These are phyloP conservation scores for Hippocampus barbouri DNA, from an alignment of 2,113 vertebrate genomes.

Conservation along the genomic window DNA sequence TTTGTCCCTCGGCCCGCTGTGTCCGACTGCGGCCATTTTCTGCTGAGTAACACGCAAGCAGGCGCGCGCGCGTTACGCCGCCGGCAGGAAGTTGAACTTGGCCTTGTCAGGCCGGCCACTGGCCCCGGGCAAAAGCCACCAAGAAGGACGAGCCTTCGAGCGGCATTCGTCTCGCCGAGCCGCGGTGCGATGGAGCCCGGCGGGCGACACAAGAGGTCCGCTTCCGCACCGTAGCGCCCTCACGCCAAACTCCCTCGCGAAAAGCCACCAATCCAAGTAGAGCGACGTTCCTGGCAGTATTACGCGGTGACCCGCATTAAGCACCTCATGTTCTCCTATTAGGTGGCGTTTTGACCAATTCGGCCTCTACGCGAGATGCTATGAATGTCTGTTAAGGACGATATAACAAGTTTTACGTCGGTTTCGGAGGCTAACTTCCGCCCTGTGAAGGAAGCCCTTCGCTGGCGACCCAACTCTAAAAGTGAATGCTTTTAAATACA, in stretches of 20 bases:
- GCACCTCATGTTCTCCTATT: rapidly evolving
- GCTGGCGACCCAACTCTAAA: constrained; percentile 1
- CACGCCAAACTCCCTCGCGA: constrained; percentile 24
- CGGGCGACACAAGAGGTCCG: neutral
- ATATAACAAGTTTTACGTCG: constrained; percentile 13
- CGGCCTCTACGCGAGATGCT: neutral
- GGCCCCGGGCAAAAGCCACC: neutral
- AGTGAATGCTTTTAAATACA: constrained; percentile 17
- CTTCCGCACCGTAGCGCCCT: neutral
- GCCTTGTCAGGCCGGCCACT: constrained; percentile 39
- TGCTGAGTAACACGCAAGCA: constrained; percentile 70
- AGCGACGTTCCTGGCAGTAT: neutral
- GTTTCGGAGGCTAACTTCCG: constrained; percentile 28
- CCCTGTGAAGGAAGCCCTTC: constrained; percentile 7
- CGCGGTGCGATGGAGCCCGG: neutral
- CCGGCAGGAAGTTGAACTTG: constrained; percentile 63
- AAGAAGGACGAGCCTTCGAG: neutral
- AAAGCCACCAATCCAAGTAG: neutral
- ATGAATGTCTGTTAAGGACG: neutral
- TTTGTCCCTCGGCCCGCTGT: constrained; percentile 74
- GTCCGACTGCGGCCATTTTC: constrained; percentile 87
- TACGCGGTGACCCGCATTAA: neutral
- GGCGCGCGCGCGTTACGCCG: constrained; percentile 25
- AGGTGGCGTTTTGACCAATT: neutral
- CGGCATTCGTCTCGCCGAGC: neutral